Base-by-base conservation (phyloP, 2,888 invertebrate genomes). In the Eupithecia inturbata region DNA sequence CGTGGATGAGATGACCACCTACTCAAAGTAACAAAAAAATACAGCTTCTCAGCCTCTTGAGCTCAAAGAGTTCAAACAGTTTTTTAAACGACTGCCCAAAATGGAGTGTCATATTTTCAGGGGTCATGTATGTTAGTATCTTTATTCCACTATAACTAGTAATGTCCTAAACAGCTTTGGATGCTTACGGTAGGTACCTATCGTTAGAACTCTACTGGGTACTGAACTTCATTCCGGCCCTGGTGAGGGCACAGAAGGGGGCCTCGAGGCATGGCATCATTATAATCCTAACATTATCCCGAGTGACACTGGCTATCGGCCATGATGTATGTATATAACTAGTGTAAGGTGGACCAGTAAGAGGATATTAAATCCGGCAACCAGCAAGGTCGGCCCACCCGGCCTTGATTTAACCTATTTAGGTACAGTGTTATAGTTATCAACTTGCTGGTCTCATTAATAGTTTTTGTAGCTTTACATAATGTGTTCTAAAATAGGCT, bases 261-360 rank as follows among this genome's bases (percentile, higher is more conserved):
- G n/a, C n/a, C n/a, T n/a, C n/a, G n/a, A n/a, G n/a, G n/a, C n/a
- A n/a, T n/a, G n/a, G n/a, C n/a, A n/a, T n/a, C n/a, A n/a, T n/a
- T n/a, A n/a, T n/a, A n/a, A 53, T 49, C n/a, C 22, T 10, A 7
- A n/a, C 5, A 45, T 6, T 9, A n/a, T 53, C 49, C n/a, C 22
- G 10, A 53, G 49, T 53, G 9, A 53, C 49, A 53, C 45, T 22
- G 22, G 22, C 49, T 22, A 53, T 53, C 19, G 33, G 33, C 63
- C 31, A 62, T 62, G 10, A 49, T 49, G 49, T 49, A 53, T 22
- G 49, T 22, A 53, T 82, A 80, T 82, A 87, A 82, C 82, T 84
- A 80, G 87, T 78, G 78, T 87, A 88, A 88, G 87, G 88, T 87
- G 82, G 88, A 88, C 88, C 83, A 85, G 85, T 86, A 82, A 87